Evolutionary conservation across 92 coral and sea anemone genomes (phyloP), one percentile per base, ranked within the genome.

Genomic region (Heliopora coerulea): DNA sequence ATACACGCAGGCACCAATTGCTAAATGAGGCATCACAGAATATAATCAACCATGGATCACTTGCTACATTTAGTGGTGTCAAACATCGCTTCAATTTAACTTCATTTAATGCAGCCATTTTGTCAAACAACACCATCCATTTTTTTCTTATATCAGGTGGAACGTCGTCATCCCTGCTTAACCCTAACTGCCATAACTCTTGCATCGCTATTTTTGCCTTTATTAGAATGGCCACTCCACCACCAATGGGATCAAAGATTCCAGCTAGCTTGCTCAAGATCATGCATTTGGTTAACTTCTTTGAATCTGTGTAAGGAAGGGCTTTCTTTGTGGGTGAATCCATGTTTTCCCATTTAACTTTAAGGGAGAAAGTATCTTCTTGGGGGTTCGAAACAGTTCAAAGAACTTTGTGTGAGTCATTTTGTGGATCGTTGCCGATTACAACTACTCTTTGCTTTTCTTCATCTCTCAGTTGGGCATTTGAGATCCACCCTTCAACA

Each of bases 191-290:
- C 86, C 86, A 82, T 4, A 75, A 69, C 54, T 74, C 81, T 46
- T 62, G 85, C 82, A 82, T 76, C 3, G 82, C 82, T 3, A 77
- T 82, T 62, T 83, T 77, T 3, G 83, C 42, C 60, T 78, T 78
- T 3, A 83, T 21, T 23, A 79, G 60, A 18, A 78, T 44, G 6
- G 88, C 83, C 10, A 72, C 73, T n/a, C 80, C 80, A 0, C 39
- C 77, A 39, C 88, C 84, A 58, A 84, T 74, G 49, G 88, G 84
- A 64, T 84, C 82, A 41, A 74, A 84, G 41, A 73, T 79, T 11
- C 78, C 84, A n/a, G 88, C 80, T 31, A 84, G 30, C 59, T 75
- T 74, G 61, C 84, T 74, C 1, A 84, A 74, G 61, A 84, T 80
- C 32, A 57, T 52, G 52, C 75, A 66, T 29, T 78, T 78, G 0